Percentiles rank a stretch among this genome's conserved stretches.
These are phyloP conservation scores for Drosophila kepulauana DNA, from an alignment of 1,140 invertebrate genomes.

Conservation along the genomic window DNA sequence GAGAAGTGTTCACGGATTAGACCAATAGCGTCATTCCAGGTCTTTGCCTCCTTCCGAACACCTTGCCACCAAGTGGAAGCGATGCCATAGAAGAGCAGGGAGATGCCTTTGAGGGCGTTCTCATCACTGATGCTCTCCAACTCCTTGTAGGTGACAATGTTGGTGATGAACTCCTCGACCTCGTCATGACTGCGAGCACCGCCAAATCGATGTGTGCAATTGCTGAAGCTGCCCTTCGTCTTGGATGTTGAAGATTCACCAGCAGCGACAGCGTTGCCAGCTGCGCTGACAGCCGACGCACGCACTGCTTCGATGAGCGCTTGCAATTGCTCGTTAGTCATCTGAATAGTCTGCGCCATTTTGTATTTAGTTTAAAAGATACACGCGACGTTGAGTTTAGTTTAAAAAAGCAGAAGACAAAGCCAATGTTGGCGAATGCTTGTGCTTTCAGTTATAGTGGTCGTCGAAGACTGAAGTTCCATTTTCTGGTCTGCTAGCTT, in stretches of 20 bases:
- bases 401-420: constrained; percentile 44
- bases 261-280: constrained; percentile 39
- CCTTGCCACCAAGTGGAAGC: constrained; percentile 86
- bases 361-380: constrained; percentile 1
- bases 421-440: constrained; percentile 68
- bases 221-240: constrained; percentile 72
- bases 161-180: constrained; percentile 80
- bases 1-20: constrained; percentile 77
- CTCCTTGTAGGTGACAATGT: constrained; percentile 71
- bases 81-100: constrained; percentile 80
- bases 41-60: constrained; percentile 79
- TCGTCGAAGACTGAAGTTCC: constrained; percentile 54
- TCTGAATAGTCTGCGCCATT: constrained; percentile 56
- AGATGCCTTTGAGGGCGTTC: constrained; percentile 83
- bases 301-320: constrained; percentile 69
- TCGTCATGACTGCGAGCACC: constrained; percentile 69
- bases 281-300: constrained; percentile 42
- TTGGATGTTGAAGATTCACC: constrained; percentile 24
- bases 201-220: constrained; percentile 62
- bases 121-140: constrained; percentile 77
- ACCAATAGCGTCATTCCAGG: constrained; percentile 71
- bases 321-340: constrained; percentile 74
- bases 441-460: constrained; percentile 44
- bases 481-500: constrained; percentile 2
- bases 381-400: constrained; percentile 22